A percentile compares a stretch with the other conserved stretches of the same genome.
These are phyloP conservation scores for Sorex fumeus DNA, from an alignment of 2,113 vertebrate species.

Conservation along the genomic window DNA sequence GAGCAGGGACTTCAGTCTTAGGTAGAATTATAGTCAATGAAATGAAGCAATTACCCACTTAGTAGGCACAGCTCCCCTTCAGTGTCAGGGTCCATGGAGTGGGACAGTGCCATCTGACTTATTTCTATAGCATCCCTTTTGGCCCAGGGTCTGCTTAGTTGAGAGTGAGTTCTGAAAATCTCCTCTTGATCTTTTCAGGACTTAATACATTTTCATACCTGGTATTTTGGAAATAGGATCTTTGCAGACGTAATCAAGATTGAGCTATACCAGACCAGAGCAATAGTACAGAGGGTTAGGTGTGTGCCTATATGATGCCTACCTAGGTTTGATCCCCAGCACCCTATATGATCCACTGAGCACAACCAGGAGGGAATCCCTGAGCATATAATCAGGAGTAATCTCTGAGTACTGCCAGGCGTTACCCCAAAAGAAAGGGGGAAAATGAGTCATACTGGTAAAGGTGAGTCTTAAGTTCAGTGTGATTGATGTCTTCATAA, in stretches of 20 bases:
- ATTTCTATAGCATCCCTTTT: conserved; percentile 7
- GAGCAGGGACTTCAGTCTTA: background rate
- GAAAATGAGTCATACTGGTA: too few relatives aligned
- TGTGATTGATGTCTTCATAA: background rate
- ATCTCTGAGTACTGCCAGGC: too few relatives aligned
- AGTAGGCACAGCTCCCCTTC: background rate
- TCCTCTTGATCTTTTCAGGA: conserved; percentile 28
- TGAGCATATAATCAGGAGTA: too few relatives aligned
- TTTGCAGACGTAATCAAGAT: conserved; percentile 20
- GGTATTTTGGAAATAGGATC: conserved; percentile 14
- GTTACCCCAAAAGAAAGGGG: too few relatives aligned
- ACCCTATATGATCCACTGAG: too few relatives aligned
- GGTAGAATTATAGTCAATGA: conserved; percentile 2
- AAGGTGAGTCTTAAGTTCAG: background rate
- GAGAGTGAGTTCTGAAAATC: conserved; percentile 27
- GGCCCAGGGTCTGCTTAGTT: conserved; percentile 3
- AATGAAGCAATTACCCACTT: background rate
- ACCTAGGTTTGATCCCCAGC: too few relatives aligned
- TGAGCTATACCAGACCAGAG: background rate
- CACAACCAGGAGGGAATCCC: too few relatives aligned
- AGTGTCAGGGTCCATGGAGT: too few relatives aligned
- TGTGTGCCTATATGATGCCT: too few relatives aligned
- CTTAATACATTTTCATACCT: background rate
- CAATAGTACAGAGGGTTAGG: too few relatives aligned
- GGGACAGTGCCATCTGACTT: background rate